Conservation (phyloP, 2,888 invertebrate genomes). For the Drosophila nr. fundita region DNA sequence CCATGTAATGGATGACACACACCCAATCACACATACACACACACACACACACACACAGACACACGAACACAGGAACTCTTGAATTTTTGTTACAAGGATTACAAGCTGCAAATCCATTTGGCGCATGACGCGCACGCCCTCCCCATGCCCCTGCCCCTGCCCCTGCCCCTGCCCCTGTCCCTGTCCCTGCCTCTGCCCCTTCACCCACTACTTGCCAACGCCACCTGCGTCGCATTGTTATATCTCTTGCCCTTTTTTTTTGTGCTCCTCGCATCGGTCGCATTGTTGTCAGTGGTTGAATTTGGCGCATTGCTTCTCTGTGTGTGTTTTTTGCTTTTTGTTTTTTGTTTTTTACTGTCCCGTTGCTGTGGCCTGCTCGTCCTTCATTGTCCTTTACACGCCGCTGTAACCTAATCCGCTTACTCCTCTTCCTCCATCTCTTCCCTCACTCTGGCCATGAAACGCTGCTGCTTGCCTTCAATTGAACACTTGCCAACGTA, state of each 20-base stretch:
- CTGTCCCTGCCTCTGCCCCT: not conserved
- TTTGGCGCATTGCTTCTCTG: slow-evolving; percentile 51
- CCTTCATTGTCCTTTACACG: slow-evolving; percentile 70
- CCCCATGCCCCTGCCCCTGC: not conserved
- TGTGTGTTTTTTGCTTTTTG: not conserved
- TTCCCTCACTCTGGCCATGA: not conserved
- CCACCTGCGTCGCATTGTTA: slow-evolving; percentile 40
- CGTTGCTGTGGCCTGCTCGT: slow-evolving; percentile 21
- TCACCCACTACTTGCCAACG: not conserved
- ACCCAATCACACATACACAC: slow-evolving; percentile 1
- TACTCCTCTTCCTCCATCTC: slow-evolving; percentile 21
- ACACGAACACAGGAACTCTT: slow-evolving; percentile 35
- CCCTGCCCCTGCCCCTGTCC: not conserved
- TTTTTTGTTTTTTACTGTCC: not conserved
- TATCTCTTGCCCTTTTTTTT: slow-evolving; percentile 23
- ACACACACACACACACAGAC: slow-evolving; percentile 15
- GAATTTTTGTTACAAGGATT: slow-evolving; percentile 61
- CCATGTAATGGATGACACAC: slow-evolving; percentile 51
- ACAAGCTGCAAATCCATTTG: slow-evolving; percentile 76
- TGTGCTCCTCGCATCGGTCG: slow-evolving; percentile 15
- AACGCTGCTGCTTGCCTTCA: slow-evolving; percentile 4
- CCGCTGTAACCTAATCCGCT: slow-evolving; percentile 73
- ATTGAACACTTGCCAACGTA: slow-evolving; percentile 42
- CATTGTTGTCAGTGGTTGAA: slow-evolving; percentile 59
- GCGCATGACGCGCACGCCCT: slow-evolving; percentile 61